phyloP scores from a whole-genome alignment of 2,113 vertebrate species.

The Crotalus helleri region DNA sequence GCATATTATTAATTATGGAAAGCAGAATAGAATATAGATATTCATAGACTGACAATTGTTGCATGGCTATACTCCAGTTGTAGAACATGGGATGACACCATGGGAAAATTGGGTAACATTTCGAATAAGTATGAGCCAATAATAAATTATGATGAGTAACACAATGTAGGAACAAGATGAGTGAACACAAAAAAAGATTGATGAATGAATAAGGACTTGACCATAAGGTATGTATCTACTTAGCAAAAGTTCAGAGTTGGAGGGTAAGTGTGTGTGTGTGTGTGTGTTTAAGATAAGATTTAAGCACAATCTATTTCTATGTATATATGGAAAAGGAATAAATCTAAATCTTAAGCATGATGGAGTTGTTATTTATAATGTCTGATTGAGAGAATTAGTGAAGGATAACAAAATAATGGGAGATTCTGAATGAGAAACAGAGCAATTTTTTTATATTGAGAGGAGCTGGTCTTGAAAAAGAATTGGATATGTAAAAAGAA shows the following conservation, averaged over 20 bases:
- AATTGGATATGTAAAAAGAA: neutral
- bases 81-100: neutral
- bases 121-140: neutral
- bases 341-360: neutral
- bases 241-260: neutral
- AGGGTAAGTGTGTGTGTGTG: neutral
- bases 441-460: neutral
- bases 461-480: neutral
- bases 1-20: neutral
- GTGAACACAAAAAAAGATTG: neutral
- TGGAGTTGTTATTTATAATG: neutral
- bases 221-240: neutral
- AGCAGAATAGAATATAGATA: neutral
- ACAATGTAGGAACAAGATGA: neutral
- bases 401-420: neutral
- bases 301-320: neutral
- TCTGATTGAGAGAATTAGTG: neutral
- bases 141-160: neutral
- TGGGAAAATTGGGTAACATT: neutral
- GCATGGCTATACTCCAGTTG: neutral
- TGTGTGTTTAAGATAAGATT: neutral
- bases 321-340: neutral
- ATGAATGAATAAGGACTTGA: neutral
- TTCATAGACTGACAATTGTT: neutral
- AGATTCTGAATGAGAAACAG: neutral